phyloP scores from a whole-genome alignment of 2,113 vertebrate genomes.

The Anguilla japonica region DNA sequence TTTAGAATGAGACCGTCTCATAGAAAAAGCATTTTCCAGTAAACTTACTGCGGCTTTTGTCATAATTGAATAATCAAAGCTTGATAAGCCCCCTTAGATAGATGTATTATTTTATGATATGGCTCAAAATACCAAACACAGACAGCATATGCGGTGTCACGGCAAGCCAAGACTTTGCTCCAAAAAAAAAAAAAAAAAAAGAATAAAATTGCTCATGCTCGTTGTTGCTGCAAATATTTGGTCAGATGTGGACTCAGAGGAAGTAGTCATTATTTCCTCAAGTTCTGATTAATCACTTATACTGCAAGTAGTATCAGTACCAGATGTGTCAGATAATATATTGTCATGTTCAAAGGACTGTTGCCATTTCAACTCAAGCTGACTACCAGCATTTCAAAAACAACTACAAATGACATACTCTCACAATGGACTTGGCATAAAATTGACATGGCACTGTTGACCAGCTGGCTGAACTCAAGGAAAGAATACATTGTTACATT shows the following conservation, averaged over 20 bases:
- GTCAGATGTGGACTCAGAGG: neutral
- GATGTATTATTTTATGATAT: too few relatives aligned
- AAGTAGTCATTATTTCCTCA: neutral
- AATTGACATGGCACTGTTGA: neutral
- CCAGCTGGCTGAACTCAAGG: slow-evolving; percentile 12
- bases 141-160: too few relatives aligned
- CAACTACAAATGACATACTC: slow-evolving; percentile 1
- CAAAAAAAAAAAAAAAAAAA: neutral
- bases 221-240: neutral
- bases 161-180: too few relatives aligned
- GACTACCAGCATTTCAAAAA: too few relatives aligned
- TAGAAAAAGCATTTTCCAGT: too few relatives aligned
- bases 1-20: too few relatives aligned
- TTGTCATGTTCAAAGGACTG: neutral
- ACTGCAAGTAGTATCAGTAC: neutral
- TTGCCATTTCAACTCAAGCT: too few relatives aligned
- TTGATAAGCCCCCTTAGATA: too few relatives aligned
- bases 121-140: too few relatives aligned
- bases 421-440: slow-evolving; percentile 5
- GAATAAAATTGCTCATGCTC: neutral
- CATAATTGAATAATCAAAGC: too few relatives aligned
- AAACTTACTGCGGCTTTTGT: too few relatives aligned
- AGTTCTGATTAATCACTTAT: too few relatives aligned
- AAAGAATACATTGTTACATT: slow-evolving; percentile 37
- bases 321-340: neutral